Evolutionary conservation across 2,888 invertebrate species (phyloP), one percentile per base, ranked within the genome.

Genomic region (Pecten maximus): DNA sequence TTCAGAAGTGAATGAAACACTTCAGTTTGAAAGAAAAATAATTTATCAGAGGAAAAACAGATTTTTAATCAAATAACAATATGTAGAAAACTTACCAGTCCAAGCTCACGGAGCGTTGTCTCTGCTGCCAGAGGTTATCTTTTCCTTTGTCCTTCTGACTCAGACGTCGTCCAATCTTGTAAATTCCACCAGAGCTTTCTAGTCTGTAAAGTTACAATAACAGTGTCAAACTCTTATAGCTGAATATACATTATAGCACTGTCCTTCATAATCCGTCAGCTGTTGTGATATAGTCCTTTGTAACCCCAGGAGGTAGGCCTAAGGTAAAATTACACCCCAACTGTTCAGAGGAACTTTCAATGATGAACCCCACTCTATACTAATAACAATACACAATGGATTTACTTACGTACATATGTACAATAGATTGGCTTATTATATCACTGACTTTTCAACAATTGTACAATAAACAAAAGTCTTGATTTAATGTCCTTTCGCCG

Each of bases 51-150:
- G n/a, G n/a, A n/a, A n/a, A n/a, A n/a, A n/a, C n/a, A n/a, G n/a
- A n/a, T n/a, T n/a, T n/a, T n/a, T n/a, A n/a, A n/a, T n/a, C n/a
- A n/a, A n/a, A n/a, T n/a, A n/a, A n/a, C n/a, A n/a, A n/a, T n/a
- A n/a, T n/a, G n/a, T n/a, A n/a, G n/a, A n/a, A n/a, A 40, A 92
- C 96, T 93, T 92, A 96, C 96, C 95, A 95, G 91, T 96, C 96
- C n/a, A 96, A 92, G 91, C 96, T 96, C 89, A 96, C 94, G 12
- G 96, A 96, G 87, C 96, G 93, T 90, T 95, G 95, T 87, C 96
- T 86, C 35, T 92, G 90, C 19, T 90, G 91, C 60, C 89, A 54
- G 23, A 89, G 88, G 28, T 89, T 92, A 44, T 90, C 90, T 50
- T 89, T 91, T 0, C 89, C 91, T 89, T 89, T 89, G 39, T 94